Evolutionary conservation across 2,888 invertebrate species (phyloP).

Genomic region (Nomada goodeniana): DNA sequence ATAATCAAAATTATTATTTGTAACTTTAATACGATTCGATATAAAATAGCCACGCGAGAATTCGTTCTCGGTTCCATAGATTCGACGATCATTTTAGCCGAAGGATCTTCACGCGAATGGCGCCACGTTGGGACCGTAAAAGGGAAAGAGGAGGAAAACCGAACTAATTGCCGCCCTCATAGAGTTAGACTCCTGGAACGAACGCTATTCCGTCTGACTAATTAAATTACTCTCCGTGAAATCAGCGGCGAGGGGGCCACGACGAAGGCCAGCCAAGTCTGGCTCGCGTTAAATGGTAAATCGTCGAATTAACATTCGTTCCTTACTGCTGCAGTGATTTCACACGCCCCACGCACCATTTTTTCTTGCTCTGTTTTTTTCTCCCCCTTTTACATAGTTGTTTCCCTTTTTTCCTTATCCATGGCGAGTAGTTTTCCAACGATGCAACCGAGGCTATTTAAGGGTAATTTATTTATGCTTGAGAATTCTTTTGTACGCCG

Average conservation of each 20-base stretch:
- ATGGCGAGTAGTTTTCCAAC: neutral
- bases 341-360: constrained; percentile 40
- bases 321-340: constrained; percentile 47
- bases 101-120: constrained; percentile 80
- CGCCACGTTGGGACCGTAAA: constrained; percentile 64
- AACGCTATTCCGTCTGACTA: constrained; percentile 65
- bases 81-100: constrained; percentile 65
- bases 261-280: constrained; percentile 26
- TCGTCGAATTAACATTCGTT: constrained; percentile 67
- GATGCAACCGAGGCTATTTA: too few species aligned
- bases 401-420: neutral
- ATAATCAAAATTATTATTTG: too few species aligned
- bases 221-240: constrained; percentile 73
- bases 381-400: neutral
- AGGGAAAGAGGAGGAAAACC: constrained; percentile 52
- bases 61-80: constrained; percentile 14
- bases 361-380: neutral
- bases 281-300: constrained; percentile 59
- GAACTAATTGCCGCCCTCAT: constrained; percentile 65
- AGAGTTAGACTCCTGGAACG: constrained; percentile 65
- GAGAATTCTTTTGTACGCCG: too few species aligned
- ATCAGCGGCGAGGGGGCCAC: constrained; percentile 49
- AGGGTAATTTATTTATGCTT: too few species aligned
- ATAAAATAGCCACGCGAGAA: too few species aligned
- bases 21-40: too few species aligned